Percentiles rank a stretch among this genome's conserved stretches.
These are phyloP conservation scores for Clavelina lepadiformis DNA, from an alignment of 23 tunicate genomes.

Conservation along the genomic window DNA sequence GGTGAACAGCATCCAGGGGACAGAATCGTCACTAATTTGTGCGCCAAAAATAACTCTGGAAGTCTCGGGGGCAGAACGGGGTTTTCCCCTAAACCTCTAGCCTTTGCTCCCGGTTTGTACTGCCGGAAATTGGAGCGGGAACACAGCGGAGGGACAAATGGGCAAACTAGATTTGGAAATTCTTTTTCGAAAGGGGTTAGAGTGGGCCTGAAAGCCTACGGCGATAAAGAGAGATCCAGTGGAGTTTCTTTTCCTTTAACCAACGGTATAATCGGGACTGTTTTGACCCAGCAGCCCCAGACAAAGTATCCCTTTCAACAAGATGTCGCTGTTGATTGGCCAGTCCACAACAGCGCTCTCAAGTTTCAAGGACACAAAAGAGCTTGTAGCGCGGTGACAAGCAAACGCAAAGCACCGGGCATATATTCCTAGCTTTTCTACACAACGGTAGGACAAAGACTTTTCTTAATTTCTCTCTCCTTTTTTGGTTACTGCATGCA, in stretches of 20 bases:
- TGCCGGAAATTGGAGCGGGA: constrained; percentile 46
- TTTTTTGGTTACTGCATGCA: no score
- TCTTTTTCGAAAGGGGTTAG: not conserved
- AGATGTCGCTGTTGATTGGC: constrained; percentile 36
- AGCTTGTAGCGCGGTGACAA: constrained; percentile 43
- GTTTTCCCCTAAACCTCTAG: constrained; percentile 29
- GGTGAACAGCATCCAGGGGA: constrained; percentile 11
- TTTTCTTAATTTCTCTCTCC: no score
- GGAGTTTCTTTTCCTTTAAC: constrained; percentile 6
- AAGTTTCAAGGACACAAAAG: constrained; percentile 30
- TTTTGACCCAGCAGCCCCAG: constrained; percentile 20
- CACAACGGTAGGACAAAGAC: no score
- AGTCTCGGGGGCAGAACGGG: constrained; percentile 4
- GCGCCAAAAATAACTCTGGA: constrained; percentile 26
- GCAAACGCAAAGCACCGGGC: constrained; percentile 41
- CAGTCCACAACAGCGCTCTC: constrained; percentile 17
- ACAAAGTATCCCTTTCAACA: constrained; percentile 30
- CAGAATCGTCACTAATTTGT: constrained; percentile 7
- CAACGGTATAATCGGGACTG: constrained; percentile 48
- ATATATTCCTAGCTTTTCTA: constrained; percentile 21
- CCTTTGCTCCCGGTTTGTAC: constrained; percentile 58
- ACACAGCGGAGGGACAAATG: not conserved
- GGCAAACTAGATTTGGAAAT: not conserved
- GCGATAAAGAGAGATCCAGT: constrained; percentile 1
- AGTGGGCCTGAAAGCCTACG: constrained; percentile 3